Conservation (phyloP, 2,888 invertebrate species). For the Metopia argyrocephala region DNA sequence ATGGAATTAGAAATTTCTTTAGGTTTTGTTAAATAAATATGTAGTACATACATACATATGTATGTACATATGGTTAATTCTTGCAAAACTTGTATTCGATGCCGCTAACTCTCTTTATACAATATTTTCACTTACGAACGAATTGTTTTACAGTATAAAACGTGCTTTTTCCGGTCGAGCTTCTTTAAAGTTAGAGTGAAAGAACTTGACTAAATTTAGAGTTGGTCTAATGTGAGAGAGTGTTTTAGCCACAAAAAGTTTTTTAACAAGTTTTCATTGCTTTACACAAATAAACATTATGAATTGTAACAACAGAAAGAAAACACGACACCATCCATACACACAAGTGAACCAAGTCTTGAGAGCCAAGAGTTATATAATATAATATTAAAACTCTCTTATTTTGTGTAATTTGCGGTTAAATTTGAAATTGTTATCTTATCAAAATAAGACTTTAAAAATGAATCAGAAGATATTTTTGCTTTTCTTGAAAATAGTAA, state of each 20-base stretch:
- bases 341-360: neutral
- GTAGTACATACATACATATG: too few species aligned
- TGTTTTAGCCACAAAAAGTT: constrained; percentile 32
- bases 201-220: constrained; percentile 53
- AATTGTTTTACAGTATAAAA: neutral
- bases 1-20: constrained; percentile 1
- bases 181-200: constrained; percentile 39
- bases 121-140: neutral
- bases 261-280: neutral
- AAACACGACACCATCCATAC: too few species aligned
- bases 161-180: constrained; percentile 10
- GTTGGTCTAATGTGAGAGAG: constrained; percentile 45
- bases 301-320: neutral
- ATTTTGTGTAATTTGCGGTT: neutral
- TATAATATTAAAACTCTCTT: neutral
- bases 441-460: neutral
- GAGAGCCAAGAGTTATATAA: neutral
- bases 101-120: constrained; percentile 10
- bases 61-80: too few species aligned
- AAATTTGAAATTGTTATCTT: constrained; percentile 6
- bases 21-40: neutral
- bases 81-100: constrained; percentile 32
- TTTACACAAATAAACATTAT: neutral
- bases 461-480: neutral
- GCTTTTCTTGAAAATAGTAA: neutral